Conservation (phyloP, 2,113 vertebrate genomes). For the Atractosteus spatula region DNA sequence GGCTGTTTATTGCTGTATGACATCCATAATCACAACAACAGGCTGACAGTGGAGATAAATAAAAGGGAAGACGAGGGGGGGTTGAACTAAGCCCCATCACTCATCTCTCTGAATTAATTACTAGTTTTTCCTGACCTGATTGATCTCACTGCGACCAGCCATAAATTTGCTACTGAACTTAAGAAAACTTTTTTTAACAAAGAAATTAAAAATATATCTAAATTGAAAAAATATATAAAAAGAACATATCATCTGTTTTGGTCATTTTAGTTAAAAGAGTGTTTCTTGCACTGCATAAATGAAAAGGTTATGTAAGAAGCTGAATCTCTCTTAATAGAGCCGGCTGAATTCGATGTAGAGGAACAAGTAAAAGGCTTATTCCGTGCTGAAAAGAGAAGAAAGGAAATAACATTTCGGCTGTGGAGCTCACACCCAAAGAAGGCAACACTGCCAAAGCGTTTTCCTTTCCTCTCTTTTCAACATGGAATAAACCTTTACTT, state of each 20-base stretch:
- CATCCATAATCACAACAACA: slow-evolving; percentile 80
- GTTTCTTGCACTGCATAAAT: no score
- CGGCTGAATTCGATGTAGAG: no score
- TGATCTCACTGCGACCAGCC: slow-evolving; percentile 57
- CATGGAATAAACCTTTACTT: no score
- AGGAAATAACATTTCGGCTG: no score
- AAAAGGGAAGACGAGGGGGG: slow-evolving; percentile 50
- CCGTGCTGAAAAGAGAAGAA: no score
- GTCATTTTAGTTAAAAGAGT: no score
- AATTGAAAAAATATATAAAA: neutral
- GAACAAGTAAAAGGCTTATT: no score
- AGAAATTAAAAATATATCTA: neutral
- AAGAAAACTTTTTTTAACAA: neutral
- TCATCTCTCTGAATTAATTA: slow-evolving; percentile 66
- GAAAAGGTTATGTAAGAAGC: no score
- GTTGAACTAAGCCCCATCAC: slow-evolving; percentile 53
- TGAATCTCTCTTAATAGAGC: no score
- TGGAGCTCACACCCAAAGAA: no score
- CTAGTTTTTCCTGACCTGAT: slow-evolving; percentile 52
- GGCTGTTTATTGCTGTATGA: slow-evolving; percentile 68
- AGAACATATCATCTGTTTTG: neutral
- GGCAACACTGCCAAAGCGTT: no score
- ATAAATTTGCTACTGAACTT: slow-evolving; percentile 56
- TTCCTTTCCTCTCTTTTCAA: no score
- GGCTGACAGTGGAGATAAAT: slow-evolving; percentile 71